phyloP scores from a whole-genome alignment of 2,797 vertebrate genomes.

The Etheostoma perlongum region DNA sequence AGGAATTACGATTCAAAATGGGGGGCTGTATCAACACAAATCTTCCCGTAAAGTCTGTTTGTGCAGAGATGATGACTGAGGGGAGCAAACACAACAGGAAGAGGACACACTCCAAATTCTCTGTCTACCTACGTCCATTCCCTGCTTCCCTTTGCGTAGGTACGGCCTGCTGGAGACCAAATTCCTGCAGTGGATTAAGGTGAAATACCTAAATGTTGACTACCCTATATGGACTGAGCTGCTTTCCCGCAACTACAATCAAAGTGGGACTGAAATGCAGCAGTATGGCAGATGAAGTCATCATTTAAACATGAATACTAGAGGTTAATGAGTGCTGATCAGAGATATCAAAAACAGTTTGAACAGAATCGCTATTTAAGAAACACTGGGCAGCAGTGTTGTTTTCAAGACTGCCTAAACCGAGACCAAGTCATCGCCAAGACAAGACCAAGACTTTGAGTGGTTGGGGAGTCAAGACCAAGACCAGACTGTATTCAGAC shows the following conservation, averaged over 20 bases:
- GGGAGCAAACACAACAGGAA: constrained; percentile 15
- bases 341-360: neutral
- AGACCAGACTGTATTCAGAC: too few relatives aligned
- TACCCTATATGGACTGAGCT: constrained; percentile 71
- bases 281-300: constrained; percentile 50
- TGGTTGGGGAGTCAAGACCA: too few relatives aligned
- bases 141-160: constrained; percentile 48
- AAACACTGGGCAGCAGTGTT: neutral
- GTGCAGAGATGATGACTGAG: neutral
- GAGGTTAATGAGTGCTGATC: neutral
- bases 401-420: too few relatives aligned
- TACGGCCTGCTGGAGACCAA: constrained; percentile 43
- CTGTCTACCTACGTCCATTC: constrained; percentile 44
- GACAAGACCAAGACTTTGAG: too few relatives aligned
- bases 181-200: constrained; percentile 76
- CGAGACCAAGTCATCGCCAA: too few relatives aligned
- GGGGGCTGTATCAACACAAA: neutral
- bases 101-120: constrained; percentile 12
- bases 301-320: constrained; percentile 33
- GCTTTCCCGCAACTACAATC: constrained; percentile 45
- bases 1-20: neutral
- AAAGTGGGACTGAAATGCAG: constrained; percentile 43
- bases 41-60: neutral
- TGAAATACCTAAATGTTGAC: constrained; percentile 65
- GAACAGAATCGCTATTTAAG: neutral